phyloP scores from a whole-genome alignment of 2,113 vertebrate genomes.

The Leucopsar rothschildi region DNA sequence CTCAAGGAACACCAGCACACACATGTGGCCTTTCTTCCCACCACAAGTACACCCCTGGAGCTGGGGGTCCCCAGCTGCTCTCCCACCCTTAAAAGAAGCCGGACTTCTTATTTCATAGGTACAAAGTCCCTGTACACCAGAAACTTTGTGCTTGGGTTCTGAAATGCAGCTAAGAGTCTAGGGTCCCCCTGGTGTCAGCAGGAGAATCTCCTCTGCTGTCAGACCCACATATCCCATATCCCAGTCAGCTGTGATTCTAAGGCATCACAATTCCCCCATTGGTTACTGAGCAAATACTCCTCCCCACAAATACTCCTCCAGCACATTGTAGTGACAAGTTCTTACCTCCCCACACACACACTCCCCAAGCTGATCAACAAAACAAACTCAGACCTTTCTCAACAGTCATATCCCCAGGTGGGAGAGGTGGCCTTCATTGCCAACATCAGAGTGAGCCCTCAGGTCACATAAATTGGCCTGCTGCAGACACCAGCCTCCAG shows the following conservation, averaged over 20 bases:
- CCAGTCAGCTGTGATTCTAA: neutral
- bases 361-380: neutral
- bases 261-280: neutral
- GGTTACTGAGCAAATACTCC: neutral
- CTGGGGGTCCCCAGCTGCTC: neutral
- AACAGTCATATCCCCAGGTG: neutral
- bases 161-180: neutral
- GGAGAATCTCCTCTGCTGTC: neutral
- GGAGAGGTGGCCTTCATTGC: neutral
- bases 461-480: neutral
- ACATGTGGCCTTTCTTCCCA: neutral
- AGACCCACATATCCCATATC: neutral
- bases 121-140: neutral
- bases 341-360: neutral
- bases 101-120: neutral
- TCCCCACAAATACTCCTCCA: neutral
- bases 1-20: neutral
- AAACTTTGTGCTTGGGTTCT: neutral
- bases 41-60: neutral
- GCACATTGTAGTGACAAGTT: neutral
- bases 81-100: neutral
- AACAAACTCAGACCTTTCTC: neutral
- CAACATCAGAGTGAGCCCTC: neutral
- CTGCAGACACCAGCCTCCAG: neutral
- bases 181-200: neutral